A percentile compares a stretch with the other conserved stretches of the same genome.
Evolutionary conservation across 2,888 invertebrate species (phyloP).

Genomic region (Macaria liturata): DNA sequence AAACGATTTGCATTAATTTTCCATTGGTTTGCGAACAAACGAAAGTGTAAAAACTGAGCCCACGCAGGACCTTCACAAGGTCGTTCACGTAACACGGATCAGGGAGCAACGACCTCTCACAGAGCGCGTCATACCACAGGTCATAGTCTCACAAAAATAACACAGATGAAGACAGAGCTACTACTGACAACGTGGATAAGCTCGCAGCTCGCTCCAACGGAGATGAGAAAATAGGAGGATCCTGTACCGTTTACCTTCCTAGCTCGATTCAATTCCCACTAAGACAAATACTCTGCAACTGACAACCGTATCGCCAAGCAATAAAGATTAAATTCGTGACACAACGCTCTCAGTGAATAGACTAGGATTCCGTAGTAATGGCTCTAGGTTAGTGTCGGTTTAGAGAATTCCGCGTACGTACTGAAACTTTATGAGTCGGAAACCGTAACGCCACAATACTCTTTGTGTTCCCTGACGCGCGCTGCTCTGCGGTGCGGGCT

Average conservation of each 20-base stretch:
- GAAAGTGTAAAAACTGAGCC: conserved; percentile 27
- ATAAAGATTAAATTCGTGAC: no score
- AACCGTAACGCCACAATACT: conserved; percentile 40
- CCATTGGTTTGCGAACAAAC: conserved; percentile 22
- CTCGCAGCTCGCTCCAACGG: not conserved
- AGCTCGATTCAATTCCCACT: no score
- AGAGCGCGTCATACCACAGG: conserved; percentile 1
- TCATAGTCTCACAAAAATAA: not conserved
- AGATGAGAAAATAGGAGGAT: conserved; percentile 3
- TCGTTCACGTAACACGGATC: conserved; percentile 26
- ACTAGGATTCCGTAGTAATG: no score
- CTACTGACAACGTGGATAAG: conserved; percentile 1
- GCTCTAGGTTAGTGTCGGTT: conserved; percentile 13
- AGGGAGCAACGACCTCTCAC: conserved; percentile 22
- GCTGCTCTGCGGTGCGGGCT: conserved; percentile 18
- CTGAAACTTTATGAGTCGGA: conserved; percentile 47
- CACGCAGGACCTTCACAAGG: conserved; percentile 32
- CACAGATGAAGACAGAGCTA: conserved; percentile 6
- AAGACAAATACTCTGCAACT: no score
- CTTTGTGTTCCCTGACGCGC: conserved; percentile 28
- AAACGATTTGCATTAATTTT: conserved; percentile 24
- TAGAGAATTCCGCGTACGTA: conserved; percentile 33
- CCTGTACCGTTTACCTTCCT: no score
- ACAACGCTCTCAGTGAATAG: no score
- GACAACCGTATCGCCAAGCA: no score